A percentile compares a stretch with the other conserved stretches of the same genome.
phyloP scores from a whole-genome alignment of 2,797 vertebrate genomes.

The Dendrocincla tyrannina region DNA sequence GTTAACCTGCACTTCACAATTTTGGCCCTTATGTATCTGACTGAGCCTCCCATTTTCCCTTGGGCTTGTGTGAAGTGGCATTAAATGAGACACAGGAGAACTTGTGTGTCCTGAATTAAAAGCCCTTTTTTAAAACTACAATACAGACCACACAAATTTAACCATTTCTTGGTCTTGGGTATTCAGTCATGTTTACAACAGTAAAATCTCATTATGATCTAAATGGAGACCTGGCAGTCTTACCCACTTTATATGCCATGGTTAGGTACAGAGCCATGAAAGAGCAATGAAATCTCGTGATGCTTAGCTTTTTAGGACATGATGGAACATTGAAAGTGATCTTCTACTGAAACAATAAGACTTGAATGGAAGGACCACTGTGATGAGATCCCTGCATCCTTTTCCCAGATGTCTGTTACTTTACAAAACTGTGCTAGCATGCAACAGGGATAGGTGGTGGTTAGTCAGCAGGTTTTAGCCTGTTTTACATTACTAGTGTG shows the following conservation, averaged over 20 bases:
- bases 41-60: background rate
- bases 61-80: background rate
- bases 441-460: background rate
- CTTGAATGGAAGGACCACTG: background rate
- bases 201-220: background rate
- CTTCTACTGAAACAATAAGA: background rate
- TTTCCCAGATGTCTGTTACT: background rate
- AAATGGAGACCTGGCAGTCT: background rate
- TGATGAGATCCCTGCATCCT: background rate
- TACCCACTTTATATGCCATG: background rate
- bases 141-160: background rate
- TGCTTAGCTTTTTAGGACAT: background rate
- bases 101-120: background rate
- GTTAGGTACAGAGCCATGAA: background rate
- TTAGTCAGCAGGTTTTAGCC: background rate
- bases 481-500: background rate
- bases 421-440: background rate
- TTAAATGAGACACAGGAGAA: background rate
- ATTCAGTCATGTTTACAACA: background rate
- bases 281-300: background rate
- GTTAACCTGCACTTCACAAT: background rate
- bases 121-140: background rate
- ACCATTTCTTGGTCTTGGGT: background rate
- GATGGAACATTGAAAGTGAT: background rate
- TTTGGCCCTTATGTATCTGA: background rate